These are phyloP conservation scores for Sinelater perroti DNA, from an alignment of 2,888 invertebrate genomes.

Conservation along the genomic window DNA sequence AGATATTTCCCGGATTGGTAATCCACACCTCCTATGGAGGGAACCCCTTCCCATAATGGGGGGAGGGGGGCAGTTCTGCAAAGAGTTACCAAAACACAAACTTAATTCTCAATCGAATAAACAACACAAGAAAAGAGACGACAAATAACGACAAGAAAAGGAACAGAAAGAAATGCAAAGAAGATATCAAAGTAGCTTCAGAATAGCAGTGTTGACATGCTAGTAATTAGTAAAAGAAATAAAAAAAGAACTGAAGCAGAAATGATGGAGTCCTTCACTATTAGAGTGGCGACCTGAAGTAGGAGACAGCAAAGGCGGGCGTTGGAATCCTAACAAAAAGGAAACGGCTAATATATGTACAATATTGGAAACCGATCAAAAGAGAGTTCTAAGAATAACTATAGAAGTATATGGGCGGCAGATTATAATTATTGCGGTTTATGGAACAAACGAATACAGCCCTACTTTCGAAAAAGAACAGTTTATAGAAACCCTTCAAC, in stretches of 20 bases:
- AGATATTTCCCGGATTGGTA: not conserved
- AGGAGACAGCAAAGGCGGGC: not conserved
- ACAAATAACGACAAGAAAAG: not conserved
- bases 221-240: not conserved
- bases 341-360: not conserved
- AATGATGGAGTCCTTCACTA: not conserved
- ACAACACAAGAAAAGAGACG: not conserved
- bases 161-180: not conserved
- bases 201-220: not conserved
- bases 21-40: conserved; percentile 2
- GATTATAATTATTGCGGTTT: not conserved
- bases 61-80: conserved; percentile 3
- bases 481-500: not conserved
- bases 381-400: conserved; percentile 1
- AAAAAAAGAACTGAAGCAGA: not conserved
- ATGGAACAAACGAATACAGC: not conserved
- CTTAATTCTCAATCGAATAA: not conserved
- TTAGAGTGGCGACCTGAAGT: not conserved
- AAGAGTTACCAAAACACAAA: not conserved
- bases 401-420: conserved; percentile 2
- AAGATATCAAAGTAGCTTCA: not conserved
- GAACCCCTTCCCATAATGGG: not conserved
- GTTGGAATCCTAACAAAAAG: not conserved
- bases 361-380: conserved; percentile 3
- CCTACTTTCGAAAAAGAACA: not conserved